Base-by-base conservation (phyloP, 2,797 vertebrate species). In the Myoxocephalus aenaeus region DNA sequence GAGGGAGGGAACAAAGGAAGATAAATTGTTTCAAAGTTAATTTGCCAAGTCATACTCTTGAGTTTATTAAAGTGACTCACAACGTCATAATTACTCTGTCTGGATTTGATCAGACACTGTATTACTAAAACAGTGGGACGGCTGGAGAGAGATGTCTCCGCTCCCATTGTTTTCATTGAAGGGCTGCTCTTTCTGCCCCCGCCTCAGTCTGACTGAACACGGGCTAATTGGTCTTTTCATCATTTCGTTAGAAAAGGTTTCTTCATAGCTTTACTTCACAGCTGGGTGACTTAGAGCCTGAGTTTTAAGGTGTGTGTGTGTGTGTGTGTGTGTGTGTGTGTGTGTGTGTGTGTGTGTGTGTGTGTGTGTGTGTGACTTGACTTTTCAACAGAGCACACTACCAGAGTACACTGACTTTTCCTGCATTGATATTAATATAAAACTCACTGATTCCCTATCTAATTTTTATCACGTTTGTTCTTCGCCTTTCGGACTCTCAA, bases 11-110 rank as follows among this genome's bases (percentile, higher is more conserved):
- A 34, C 66, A 70, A 56, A 73, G n/a, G 38, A 46, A 40, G 75
- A 66, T 18, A 61, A 58, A 81, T 78, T 63, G 72, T 72, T 84
- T 29, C 40, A 81, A 46, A 83, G 70, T 81, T 83, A 73, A 90
- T 88, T 80, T 87, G 61, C 75, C 46, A 69, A 81, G 65, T 81
- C 70, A 64, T 67, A 58, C 75, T 79, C 58, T 46, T 61, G 73
- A 79, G 81, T 70, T 89, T 79, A 88, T 90, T 85, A 85, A 91
- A 90, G 77, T 82, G 87, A 85, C 78, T 75, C 42, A 67, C 72
- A 84, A 73, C 75, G 81, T 85, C 73, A 80, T 88, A 75, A 90
- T 87, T 75, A 82, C 74, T 78, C 71, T 57, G 73, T 62, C 64
- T 79, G 29, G 64, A 58, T 82, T 69, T 82, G 38, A 84, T 90